Percentiles rank a stretch among this genome's conserved stretches.
Conservation (phyloP, 2,797 vertebrate genomes). For the Xenentodon cancila region DNA sequence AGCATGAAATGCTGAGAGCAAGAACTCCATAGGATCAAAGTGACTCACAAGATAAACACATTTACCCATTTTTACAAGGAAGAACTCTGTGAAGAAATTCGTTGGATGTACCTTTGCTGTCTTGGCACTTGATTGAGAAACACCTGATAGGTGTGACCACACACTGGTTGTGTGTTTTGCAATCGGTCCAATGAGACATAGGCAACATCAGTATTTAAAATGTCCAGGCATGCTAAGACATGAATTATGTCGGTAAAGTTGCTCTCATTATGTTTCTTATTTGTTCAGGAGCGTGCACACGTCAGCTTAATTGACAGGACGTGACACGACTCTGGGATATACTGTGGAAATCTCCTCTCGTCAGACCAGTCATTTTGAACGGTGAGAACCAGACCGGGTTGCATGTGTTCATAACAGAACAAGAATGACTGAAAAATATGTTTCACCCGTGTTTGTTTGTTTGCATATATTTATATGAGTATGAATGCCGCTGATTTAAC, state of each 20-base stretch:
- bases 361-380: slow-evolving; percentile 10
- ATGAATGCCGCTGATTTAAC: too few species aligned
- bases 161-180: slow-evolving; percentile 19
- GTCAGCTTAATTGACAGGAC: background rate
- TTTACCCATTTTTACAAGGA: too few species aligned
- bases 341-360: slow-evolving; percentile 1
- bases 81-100: too few species aligned
- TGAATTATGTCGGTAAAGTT: slow-evolving; percentile 18
- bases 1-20: background rate
- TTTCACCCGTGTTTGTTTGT: too few species aligned
- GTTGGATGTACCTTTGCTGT: too few species aligned
- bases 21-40: too few species aligned
- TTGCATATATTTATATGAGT: too few species aligned
- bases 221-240: slow-evolving; percentile 41
- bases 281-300: background rate
- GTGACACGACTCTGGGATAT: too few species aligned
- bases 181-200: background rate
- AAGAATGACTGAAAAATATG: too few species aligned
- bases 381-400: slow-evolving; percentile 15
- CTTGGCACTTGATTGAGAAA: background rate
- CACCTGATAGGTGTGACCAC: background rate
- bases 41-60: too few species aligned
- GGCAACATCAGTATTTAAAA: slow-evolving; percentile 1
- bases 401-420: background rate
- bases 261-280: slow-evolving; percentile 3